Evolutionary conservation across 2,113 vertebrate genomes (phyloP).

Genomic region (Stegostoma tigrinum): DNA sequence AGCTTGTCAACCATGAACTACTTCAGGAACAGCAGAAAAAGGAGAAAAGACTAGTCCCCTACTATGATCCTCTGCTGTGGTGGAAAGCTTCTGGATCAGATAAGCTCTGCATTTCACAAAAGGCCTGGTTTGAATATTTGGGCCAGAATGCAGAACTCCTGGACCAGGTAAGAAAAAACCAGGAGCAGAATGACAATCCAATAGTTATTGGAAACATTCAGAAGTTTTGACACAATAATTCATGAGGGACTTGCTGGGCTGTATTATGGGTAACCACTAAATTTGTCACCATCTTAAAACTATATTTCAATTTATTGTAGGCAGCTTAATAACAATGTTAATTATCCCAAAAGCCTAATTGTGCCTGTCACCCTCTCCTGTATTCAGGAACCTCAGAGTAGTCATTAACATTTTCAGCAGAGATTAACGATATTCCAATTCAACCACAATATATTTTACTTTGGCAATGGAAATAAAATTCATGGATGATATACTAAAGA

Average conservation of each 20-base stretch:
- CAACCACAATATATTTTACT: neutral
- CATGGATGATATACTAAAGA: neutral
- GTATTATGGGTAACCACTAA: neutral
- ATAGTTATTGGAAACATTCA: too few species aligned
- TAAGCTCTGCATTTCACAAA: too few species aligned
- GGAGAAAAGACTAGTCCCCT: too few species aligned
- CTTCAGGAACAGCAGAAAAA: too few species aligned
- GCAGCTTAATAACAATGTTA: neutral
- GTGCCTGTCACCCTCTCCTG: neutral
- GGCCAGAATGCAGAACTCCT: too few species aligned
- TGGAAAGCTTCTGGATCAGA: too few species aligned
- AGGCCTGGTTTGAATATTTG: too few species aligned
- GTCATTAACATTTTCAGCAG: neutral
- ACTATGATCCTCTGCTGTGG: too few species aligned
- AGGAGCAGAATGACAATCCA: too few species aligned
- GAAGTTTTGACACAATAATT: neutral
- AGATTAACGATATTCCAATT: neutral
- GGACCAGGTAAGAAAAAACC: too few species aligned
- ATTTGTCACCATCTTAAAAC: neutral
- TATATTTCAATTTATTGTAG: neutral
- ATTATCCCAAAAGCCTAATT: neutral
- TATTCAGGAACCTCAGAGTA: neutral
- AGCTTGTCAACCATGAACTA: too few species aligned
- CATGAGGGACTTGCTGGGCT: neutral
- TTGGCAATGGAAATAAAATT: neutral